Conservation (phyloP, 2,797 vertebrate species). For the Cephalopachus bancanus region DNA sequence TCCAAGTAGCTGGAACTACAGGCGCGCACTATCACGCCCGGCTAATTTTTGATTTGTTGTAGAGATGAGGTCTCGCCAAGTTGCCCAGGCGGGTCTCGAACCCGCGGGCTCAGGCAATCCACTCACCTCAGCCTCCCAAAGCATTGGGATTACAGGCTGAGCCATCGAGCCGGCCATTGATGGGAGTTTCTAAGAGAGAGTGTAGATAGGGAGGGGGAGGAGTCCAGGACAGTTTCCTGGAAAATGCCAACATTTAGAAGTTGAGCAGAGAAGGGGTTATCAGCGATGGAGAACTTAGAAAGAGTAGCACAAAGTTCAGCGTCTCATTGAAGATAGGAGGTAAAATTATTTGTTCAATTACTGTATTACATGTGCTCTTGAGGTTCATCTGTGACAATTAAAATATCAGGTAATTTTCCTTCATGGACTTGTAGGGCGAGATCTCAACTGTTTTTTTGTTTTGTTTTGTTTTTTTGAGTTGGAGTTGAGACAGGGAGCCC, state of each 20-base stretch:
- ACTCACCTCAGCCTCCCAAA: no score
- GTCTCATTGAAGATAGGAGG: slow-evolving; percentile 11
- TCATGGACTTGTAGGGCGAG: slow-evolving; percentile 49
- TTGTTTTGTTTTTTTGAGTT: no score
- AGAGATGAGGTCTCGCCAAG: no score
- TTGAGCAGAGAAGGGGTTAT: background rate
- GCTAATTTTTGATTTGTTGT: no score
- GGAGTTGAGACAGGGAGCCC: no score
- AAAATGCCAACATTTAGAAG: background rate
- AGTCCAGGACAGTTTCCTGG: background rate
- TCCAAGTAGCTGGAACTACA: no score
- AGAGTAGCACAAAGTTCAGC: background rate
- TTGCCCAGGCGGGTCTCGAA: no score
- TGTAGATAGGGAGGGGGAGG: background rate
- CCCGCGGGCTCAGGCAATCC: no score
- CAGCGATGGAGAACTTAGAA: background rate
- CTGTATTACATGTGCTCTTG: background rate
- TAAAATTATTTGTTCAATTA: slow-evolving; percentile 9
- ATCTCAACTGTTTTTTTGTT: background rate
- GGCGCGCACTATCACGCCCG: no score
- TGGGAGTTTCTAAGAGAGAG: background rate
- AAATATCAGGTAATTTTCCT: slow-evolving; percentile 34
- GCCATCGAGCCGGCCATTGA: background rate
- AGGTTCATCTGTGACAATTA: slow-evolving; percentile 19
- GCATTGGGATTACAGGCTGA: background rate